A percentile compares a stretch with the other conserved stretches of the same genome.
phyloP scores from a whole-genome alignment of 2,797 vertebrate species.

The Salarias fasciatus region DNA sequence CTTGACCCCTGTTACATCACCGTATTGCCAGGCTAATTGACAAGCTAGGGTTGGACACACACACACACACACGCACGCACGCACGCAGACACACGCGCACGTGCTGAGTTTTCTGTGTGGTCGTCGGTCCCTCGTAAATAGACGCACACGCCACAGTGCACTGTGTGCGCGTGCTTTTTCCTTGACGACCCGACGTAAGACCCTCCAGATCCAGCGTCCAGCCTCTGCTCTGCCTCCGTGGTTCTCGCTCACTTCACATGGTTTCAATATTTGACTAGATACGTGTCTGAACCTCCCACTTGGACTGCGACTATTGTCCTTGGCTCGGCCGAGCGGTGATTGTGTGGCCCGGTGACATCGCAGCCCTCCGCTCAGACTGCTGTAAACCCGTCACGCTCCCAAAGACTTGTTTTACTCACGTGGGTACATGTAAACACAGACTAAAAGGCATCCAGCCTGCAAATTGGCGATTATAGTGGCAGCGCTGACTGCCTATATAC shows the following conservation, averaged over 20 bases:
- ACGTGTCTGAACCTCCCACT: slow-evolving; percentile 30
- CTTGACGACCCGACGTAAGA: slow-evolving; percentile 57
- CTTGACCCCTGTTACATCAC: slow-evolving; percentile 79
- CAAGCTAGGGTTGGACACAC: slow-evolving; percentile 58
- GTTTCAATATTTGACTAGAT: slow-evolving; percentile 47
- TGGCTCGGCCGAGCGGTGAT: slow-evolving; percentile 29
- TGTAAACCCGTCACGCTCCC: slow-evolving; percentile 42
- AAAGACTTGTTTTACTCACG: slow-evolving; percentile 60
- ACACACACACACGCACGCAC: slow-evolving; percentile 20
- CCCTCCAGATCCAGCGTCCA: slow-evolving; percentile 29
- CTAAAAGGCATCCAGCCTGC: slow-evolving; percentile 65
- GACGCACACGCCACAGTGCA: slow-evolving; percentile 69
- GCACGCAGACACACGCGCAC: slow-evolving; percentile 17
- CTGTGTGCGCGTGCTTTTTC: slow-evolving; percentile 50
- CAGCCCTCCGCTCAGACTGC: slow-evolving; percentile 40
- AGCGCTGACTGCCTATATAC: slow-evolving; percentile 56
- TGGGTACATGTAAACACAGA: slow-evolving; percentile 76
- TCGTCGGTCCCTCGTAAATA: slow-evolving; percentile 63
- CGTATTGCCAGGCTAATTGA: slow-evolving; percentile 72
- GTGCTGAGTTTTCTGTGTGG: slow-evolving; percentile 70
- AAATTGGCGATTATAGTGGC: slow-evolving; percentile 69
- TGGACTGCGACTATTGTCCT: slow-evolving; percentile 1
- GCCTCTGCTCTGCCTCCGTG: slow-evolving; percentile 44
- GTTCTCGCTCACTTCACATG: slow-evolving; percentile 36
- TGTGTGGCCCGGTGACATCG: slow-evolving; percentile 55